Conservation (phyloP, 2,888 invertebrate genomes). For the Diabrotica balteata region DNA sequence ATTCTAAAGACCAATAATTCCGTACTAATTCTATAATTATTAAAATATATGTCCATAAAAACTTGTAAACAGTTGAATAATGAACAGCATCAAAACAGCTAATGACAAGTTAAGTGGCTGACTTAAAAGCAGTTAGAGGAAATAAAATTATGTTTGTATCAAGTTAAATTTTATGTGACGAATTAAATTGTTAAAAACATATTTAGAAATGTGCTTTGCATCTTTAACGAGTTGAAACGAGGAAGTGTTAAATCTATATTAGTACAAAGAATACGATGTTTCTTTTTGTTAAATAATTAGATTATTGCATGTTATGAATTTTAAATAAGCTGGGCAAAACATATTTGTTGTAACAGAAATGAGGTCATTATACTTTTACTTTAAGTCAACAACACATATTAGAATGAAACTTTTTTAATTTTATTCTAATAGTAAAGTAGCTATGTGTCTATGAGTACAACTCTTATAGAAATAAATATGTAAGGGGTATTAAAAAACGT, state of each 20-base stretch:
- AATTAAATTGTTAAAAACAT: neutral
- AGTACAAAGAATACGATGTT: neutral
- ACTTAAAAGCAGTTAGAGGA: no score
- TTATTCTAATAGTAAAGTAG: no score
- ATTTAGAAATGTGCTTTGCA: neutral
- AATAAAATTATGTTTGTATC: no score
- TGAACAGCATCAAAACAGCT: neutral
- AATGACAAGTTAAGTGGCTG: no score
- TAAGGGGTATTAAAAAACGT: no score
- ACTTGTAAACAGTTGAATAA: neutral
- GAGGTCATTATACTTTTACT: conserved; percentile 1
- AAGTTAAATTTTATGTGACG: neutral
- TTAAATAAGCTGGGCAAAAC: neutral
- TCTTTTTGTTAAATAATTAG: conserved; percentile 5
- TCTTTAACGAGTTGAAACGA: neutral
- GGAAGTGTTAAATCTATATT: conserved; percentile 12
- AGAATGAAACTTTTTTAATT: no score
- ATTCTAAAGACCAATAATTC: no score
- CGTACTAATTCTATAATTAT: neutral
- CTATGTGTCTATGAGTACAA: no score
- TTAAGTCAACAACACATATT: no score
- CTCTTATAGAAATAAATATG: no score
- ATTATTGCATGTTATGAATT: conserved; percentile 7
- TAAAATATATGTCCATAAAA: neutral
- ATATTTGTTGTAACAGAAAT: neutral